Percentiles rank a stretch among this genome's conserved stretches.
Evolutionary conservation across 2,113 vertebrate genomes (phyloP).

Genomic region (Alethe castanea): DNA sequence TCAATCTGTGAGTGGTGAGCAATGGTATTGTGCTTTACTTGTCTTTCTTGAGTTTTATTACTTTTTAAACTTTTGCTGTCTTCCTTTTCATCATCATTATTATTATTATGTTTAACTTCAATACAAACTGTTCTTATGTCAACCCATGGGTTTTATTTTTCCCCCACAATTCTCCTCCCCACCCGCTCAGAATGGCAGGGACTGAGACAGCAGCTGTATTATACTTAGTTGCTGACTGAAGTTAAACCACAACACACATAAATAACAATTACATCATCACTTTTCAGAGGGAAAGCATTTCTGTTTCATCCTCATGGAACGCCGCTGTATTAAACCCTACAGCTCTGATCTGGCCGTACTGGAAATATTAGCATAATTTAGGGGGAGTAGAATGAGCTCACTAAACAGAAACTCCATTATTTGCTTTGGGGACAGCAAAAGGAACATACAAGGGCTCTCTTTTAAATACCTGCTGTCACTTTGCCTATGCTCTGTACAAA

Average conservation of each 20-base stretch:
- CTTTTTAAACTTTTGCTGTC: neutral
- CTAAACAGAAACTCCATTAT: neutral
- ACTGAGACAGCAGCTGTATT: neutral
- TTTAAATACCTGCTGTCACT: neutral
- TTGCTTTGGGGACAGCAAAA: neutral
- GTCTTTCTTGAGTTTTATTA: neutral
- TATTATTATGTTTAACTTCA: neutral
- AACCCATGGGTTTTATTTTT: neutral
- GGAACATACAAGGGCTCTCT: neutral
- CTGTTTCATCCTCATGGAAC: neutral
- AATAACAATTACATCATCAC: neutral
- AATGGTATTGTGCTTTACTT: neutral
- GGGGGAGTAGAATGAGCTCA: neutral
- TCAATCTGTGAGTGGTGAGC: neutral
- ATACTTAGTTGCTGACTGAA: neutral
- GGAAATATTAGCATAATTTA: neutral
- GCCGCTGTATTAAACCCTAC: neutral
- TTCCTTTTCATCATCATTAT: neutral
- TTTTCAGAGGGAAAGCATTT: neutral
- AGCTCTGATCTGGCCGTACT: neutral
- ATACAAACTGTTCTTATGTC: neutral
- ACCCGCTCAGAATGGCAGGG: rapidly evolving
- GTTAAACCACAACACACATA: neutral
- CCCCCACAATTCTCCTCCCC: neutral
- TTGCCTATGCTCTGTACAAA: neutral